These are phyloP conservation scores for Pelusios castaneus DNA, from an alignment of 2,113 vertebrate species.

Conservation along the genomic window DNA sequence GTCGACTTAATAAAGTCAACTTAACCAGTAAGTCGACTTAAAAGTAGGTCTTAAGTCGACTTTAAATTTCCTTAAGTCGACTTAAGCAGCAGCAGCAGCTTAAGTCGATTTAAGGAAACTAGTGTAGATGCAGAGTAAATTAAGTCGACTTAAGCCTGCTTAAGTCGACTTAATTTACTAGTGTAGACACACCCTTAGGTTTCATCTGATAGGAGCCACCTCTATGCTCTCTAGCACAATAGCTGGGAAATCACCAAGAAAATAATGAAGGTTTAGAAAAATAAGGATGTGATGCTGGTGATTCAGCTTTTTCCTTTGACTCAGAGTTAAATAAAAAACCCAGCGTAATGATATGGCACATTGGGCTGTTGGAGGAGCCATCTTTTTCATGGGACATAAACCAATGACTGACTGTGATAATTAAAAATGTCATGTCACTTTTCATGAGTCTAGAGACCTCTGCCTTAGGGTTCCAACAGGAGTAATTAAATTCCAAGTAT, in stretches of 20 bases:
- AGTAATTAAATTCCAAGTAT: no score
- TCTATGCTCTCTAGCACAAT: neutral
- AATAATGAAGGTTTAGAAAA: neutral
- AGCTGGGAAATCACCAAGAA: neutral
- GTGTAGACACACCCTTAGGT: no score
- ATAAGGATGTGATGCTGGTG: neutral
- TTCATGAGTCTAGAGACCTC: neutral
- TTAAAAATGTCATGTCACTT: neutral
- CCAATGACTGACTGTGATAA: fast-evolving
- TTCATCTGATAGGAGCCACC: neutral
- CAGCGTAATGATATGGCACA: neutral
- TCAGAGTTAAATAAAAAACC: neutral
- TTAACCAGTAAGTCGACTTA: no score
- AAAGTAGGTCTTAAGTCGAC: no score
- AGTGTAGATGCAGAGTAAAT: no score
- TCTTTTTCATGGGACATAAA: neutral
- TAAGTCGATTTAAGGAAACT: no score
- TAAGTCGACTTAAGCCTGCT: no score
- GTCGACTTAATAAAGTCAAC: no score
- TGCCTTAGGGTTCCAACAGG: neutral
- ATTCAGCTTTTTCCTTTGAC: neutral
- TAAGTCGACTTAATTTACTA: no score
- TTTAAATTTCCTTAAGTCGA: no score
- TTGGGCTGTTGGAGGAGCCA: neutral
- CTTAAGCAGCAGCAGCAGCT: no score